phyloP scores from a whole-genome alignment of 2,888 invertebrate genomes.

The Rhagonycha lutea region DNA sequence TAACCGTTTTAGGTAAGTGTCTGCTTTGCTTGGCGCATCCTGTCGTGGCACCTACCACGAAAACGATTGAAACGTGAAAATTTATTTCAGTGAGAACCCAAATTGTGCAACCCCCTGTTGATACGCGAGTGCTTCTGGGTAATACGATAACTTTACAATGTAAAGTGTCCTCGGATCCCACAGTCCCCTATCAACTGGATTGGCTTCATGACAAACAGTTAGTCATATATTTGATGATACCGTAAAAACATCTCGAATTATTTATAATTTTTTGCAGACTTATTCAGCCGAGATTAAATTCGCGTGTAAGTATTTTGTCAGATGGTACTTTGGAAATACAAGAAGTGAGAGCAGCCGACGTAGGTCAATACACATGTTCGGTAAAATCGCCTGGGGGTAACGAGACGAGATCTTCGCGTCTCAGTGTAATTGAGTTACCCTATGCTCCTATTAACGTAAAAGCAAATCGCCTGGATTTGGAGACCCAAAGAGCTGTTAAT shows the following conservation, averaged over 20 bases:
- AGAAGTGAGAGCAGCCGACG: slow-evolving; percentile 89
- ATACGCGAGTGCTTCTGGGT: slow-evolving; percentile 88
- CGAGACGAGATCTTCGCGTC: slow-evolving; percentile 82
- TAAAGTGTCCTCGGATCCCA: slow-evolving; percentile 90
- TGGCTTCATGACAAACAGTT: slow-evolving; percentile 89
- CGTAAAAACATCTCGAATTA: background rate
- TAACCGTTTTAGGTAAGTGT: slow-evolving; percentile 78
- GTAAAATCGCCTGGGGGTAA: slow-evolving; percentile 91
- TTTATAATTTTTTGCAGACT: slow-evolving; percentile 49
- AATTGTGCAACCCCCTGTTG: slow-evolving; percentile 91
- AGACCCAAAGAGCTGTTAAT: slow-evolving; percentile 78
- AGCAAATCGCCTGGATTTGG: slow-evolving; percentile 70
- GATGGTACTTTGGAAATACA: slow-evolving; percentile 88
- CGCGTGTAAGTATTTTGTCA: slow-evolving; percentile 72
- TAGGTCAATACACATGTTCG: slow-evolving; percentile 90
- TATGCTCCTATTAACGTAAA: slow-evolving; percentile 88
- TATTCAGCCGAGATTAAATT: slow-evolving; percentile 66
- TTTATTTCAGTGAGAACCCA: slow-evolving; percentile 79
- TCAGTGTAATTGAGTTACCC: slow-evolving; percentile 93
- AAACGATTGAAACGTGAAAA: background rate
- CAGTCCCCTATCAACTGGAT: slow-evolving; percentile 81
- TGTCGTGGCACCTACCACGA: background rate
- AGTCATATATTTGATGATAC: slow-evolving; percentile 49
- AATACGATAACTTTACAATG: slow-evolving; percentile 93
- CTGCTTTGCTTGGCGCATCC: slow-evolving; percentile 4